Conservation (phyloP, 1,140 invertebrate genomes). For the Rhagoletis zephyria region DNA sequence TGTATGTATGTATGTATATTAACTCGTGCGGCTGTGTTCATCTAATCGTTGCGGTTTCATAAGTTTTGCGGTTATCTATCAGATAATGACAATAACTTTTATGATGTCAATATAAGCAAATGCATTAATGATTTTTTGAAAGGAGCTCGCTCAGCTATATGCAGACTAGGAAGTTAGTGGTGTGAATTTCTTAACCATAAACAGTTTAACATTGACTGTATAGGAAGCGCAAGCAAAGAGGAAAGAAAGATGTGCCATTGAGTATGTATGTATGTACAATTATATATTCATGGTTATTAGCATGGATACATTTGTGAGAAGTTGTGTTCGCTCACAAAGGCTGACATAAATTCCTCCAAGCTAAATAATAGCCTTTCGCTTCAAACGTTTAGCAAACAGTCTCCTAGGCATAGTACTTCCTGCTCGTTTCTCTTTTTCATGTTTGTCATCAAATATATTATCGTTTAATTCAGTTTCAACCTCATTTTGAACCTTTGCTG, state of each 20-base stretch:
- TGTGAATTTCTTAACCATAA: not conserved
- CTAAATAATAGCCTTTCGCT: too few relatives aligned
- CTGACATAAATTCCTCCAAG: not conserved
- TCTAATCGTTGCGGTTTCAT: constrained; percentile 3
- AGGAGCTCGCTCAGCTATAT: not conserved
- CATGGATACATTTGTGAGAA: not conserved
- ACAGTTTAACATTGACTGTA: not conserved
- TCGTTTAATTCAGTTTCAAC: too few relatives aligned
- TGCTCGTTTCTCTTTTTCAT: too few relatives aligned
- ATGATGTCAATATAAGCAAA: not conserved
- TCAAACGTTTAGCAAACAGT: too few relatives aligned
- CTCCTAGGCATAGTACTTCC: too few relatives aligned
- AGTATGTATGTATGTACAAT: too few relatives aligned
- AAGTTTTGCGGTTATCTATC: constrained; percentile 12
- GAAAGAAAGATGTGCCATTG: not conserved
- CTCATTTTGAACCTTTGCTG: too few relatives aligned
- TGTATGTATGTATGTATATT: not conserved
- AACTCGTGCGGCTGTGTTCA: not conserved
- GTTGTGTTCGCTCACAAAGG: not conserved
- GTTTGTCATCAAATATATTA: too few relatives aligned
- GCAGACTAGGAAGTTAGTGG: not conserved
- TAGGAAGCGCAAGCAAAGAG: not conserved
- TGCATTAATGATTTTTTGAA: not conserved
- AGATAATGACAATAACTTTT: not conserved
- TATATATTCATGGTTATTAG: too few relatives aligned